A percentile compares a stretch with the other conserved stretches of the same genome.
phyloP scores from a whole-genome alignment of 1,140 invertebrate genomes.

The Diachasmimorpha longicaudata region DNA sequence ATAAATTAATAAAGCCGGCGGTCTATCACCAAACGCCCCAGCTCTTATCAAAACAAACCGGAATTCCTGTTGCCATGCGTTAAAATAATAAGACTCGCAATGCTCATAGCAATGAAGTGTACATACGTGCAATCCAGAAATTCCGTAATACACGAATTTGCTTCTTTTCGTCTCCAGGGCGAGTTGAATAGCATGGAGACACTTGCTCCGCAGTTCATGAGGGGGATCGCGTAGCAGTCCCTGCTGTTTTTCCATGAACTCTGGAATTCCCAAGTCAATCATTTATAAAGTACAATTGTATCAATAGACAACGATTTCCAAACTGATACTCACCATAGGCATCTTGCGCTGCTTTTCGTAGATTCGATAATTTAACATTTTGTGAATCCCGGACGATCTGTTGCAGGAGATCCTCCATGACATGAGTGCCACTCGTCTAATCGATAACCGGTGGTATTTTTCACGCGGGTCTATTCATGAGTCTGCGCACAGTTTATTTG shows the following conservation, averaged over 20 bases:
- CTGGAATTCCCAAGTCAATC: constrained; percentile 58
- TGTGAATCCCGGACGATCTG: constrained; percentile 80
- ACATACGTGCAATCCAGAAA: constrained; percentile 85
- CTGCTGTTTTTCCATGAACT: constrained; percentile 82
- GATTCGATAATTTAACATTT: constrained; percentile 72
- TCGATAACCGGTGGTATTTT: constrained; percentile 45
- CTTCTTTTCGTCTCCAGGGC: constrained; percentile 87
- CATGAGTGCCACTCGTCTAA: constrained; percentile 52
- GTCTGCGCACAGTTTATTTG: neutral
- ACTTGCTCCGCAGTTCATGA: constrained; percentile 82
- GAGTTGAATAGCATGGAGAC: constrained; percentile 81
- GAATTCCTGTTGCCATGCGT: neutral
- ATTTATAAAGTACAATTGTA: constrained; percentile 67
- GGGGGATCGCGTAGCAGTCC: constrained; percentile 78
- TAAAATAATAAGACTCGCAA: neutral
- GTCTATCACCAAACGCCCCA: neutral
- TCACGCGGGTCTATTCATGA: neutral
- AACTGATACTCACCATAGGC: constrained; percentile 73
- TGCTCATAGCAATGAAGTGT: neutral
- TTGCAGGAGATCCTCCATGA: constrained; percentile 83
- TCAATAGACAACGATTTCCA: neutral
- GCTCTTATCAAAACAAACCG: neutral
- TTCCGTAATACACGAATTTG: constrained; percentile 80
- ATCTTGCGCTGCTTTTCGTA: constrained; percentile 80
- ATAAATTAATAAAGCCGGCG: neutral